Evolutionary conservation across 2,797 vertebrate genomes (phyloP).

Genomic region (Poecilia wingei): DNA sequence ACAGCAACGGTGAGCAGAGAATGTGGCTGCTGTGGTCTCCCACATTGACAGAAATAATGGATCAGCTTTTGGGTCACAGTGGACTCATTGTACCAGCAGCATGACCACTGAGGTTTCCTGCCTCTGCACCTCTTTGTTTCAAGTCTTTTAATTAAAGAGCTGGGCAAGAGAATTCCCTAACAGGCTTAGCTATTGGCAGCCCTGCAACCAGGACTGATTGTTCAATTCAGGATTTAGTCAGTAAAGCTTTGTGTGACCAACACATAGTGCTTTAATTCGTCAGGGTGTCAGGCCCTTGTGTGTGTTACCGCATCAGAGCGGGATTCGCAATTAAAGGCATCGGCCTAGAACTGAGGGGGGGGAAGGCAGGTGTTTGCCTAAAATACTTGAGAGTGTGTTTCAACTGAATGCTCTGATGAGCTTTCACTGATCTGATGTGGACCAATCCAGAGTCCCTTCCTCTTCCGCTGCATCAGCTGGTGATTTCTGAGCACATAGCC

Average conservation of each 20-base stretch:
- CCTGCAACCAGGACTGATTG: conserved; percentile 66
- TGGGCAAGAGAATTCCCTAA: conserved; percentile 73
- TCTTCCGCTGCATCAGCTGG: conserved; percentile 80
- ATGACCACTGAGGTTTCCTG: conserved; percentile 71
- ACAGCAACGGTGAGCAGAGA: conserved; percentile 54
- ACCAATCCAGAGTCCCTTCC: conserved; percentile 62
- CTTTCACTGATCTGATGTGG: conserved; percentile 78
- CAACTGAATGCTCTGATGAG: conserved; percentile 59
- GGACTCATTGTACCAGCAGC: conserved; percentile 75
- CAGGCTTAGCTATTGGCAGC: conserved; percentile 76
- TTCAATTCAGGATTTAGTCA: conserved; percentile 70
- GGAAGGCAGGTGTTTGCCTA: conserved; percentile 27
- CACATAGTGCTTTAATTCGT: conserved; percentile 56
- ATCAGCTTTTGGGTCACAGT: conserved; percentile 74
- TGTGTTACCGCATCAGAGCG: conserved; percentile 36
- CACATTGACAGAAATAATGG: conserved; percentile 76
- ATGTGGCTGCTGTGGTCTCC: conserved; percentile 65
- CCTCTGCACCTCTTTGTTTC: conserved; percentile 72
- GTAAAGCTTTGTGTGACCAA: conserved; percentile 63
- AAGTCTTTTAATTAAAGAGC: conserved; percentile 79
- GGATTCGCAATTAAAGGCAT: conserved; percentile 16
- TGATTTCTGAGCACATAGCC: conserved; percentile 84
- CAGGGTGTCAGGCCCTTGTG: conserved; percentile 31
- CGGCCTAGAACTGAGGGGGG: background rate
- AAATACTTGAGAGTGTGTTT: conserved; percentile 37